phyloP scores from a whole-genome alignment of 2,888 invertebrate species.

The Scaptomyza polygonia region DNA sequence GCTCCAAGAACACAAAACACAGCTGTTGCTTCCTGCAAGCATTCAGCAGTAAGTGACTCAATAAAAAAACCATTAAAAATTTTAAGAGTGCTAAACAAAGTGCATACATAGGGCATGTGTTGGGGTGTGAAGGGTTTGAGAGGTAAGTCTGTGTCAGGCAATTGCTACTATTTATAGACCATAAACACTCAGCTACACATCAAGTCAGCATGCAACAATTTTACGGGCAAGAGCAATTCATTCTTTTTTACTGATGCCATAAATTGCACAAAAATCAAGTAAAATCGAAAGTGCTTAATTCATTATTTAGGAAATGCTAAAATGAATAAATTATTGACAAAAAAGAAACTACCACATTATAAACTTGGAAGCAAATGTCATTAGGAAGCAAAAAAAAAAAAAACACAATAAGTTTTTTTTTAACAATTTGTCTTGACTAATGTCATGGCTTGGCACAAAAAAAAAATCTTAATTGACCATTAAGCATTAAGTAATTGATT shows the following conservation, averaged over 20 bases:
- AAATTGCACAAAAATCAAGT: slow-evolving; percentile 35
- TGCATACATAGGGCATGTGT: slow-evolving; percentile 46
- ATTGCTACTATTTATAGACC: slow-evolving; percentile 55
- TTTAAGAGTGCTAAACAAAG: slow-evolving; percentile 49
- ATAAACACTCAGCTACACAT: slow-evolving; percentile 30
- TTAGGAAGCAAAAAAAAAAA: not conserved
- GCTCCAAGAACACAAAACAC: slow-evolving; percentile 18
- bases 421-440: slow-evolving; percentile 7
- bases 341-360: not conserved
- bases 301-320: slow-evolving; percentile 11
- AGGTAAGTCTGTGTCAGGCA: slow-evolving; percentile 20
- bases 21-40: slow-evolving; percentile 36
- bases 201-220: slow-evolving; percentile 27
- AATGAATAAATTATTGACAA: not conserved
- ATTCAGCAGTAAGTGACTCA: slow-evolving; percentile 59
- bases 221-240: slow-evolving; percentile 21
- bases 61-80: slow-evolving; percentile 59
- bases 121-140: not conserved
- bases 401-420: not conserved
- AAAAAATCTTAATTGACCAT: not conserved
- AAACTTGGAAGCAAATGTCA: not conserved
- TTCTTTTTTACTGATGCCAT: slow-evolving; percentile 32
- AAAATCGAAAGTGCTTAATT: slow-evolving; percentile 30
- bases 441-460: slow-evolving; percentile 30
- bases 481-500: not conserved